Evolutionary conservation across 1,140 invertebrate species (phyloP), one percentile per base, ranked within the genome.

Genomic region (Bombus breviceps): DNA sequence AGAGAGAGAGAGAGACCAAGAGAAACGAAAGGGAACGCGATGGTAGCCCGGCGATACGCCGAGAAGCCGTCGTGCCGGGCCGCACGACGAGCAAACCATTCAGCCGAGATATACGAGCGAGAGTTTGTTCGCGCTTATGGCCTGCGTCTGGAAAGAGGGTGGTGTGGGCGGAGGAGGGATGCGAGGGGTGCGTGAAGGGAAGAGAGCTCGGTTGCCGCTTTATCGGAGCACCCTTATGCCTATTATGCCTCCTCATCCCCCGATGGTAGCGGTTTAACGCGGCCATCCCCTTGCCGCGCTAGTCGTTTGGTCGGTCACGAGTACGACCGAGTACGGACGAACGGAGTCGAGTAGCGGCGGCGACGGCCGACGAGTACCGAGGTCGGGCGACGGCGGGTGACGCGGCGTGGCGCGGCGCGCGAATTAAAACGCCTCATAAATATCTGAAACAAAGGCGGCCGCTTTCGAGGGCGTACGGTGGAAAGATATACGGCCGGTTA

Each of bases 341-440:
- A 3, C 28, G 2, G 5, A 25, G 62, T n/a, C 77, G 77, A 79
- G 57, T 13, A 12, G 22, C 15, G n/a, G 28, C 77, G 62, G 32
- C 80, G 87, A 71, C 82, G 79, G 77, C 71, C 43, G 66, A 57
- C 64, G 25, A 32, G 10, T 12, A 28, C 64, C 47, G 68, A 72
- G 47, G 28, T 41, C 59, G 34, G 18, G 41, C 81, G 81, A 83
- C 43, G 74, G 37, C 77, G 88, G 68, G 83, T 86, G 83, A 87
- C 71, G 64, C 41, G 69, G 59, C 91, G 92, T 93, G 93, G 94
- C 93, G 92, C 88, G 89, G 92, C 85, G 94, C 93, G 94, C 94
- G 94, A 95, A 95, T 95, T 95, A 95, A 95, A 95, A 95, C 94
- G 95, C 92, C 95, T 95, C 95, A 95, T 95, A 95, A 95, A 95